phyloP scores from a whole-genome alignment of 2,113 vertebrate species.

The Gallinago jamesoni region DNA sequence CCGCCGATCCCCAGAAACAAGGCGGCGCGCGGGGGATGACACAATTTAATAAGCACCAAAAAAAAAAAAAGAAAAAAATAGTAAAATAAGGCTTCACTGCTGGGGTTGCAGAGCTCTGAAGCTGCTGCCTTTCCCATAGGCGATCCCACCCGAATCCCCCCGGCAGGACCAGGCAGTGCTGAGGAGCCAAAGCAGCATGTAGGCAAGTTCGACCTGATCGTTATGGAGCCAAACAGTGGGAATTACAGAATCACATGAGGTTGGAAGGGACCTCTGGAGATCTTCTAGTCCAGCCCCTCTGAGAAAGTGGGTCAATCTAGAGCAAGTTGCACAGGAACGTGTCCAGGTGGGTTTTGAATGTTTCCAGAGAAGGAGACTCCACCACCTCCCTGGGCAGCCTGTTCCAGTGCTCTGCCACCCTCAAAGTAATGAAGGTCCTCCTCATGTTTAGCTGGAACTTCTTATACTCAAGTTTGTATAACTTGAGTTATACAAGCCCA shows the following conservation, averaged over 20 bases:
- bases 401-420: too few relatives aligned
- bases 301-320: too few relatives aligned
- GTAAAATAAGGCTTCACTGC: not conserved
- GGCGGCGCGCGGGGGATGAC: not conserved
- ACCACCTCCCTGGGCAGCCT: too few relatives aligned
- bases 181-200: fast-evolving
- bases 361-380: too few relatives aligned
- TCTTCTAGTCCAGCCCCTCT: too few relatives aligned
- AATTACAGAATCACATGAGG: not conserved
- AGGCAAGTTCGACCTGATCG: not conserved
- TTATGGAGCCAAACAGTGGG: fast-evolving
- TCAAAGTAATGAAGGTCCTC: too few relatives aligned
- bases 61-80: not conserved
- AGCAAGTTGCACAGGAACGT: too few relatives aligned
- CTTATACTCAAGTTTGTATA: too few relatives aligned
- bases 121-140: not conserved
- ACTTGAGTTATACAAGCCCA: too few relatives aligned
- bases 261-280: too few relatives aligned
- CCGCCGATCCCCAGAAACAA: not conserved
- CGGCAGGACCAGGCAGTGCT: fast-evolving
- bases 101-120: not conserved
- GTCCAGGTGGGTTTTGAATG: too few relatives aligned
- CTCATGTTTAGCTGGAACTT: too few relatives aligned
- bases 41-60: slow-evolving; percentile 19
- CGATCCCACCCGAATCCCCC: fast-evolving